Conservation (phyloP, 92 coral and sea anemone species). For the Montipora capitata region DNA sequence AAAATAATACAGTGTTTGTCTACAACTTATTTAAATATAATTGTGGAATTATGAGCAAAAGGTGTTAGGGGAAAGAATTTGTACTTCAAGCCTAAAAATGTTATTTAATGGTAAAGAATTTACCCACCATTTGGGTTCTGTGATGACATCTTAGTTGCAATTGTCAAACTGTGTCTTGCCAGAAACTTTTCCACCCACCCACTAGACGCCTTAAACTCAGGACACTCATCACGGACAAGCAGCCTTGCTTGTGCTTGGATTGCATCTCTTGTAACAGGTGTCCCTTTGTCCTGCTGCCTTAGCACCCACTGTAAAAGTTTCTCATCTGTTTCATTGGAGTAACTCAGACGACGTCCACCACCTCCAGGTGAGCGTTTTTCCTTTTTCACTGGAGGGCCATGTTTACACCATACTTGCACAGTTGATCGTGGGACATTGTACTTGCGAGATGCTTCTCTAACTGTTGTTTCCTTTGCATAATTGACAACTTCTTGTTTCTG, state of each 20-base stretch:
- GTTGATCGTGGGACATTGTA: conserved; percentile 90
- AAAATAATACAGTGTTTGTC: too few relatives aligned
- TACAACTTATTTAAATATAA: too few relatives aligned
- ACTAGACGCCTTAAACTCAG: conserved; percentile 99
- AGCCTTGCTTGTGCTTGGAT: conserved; percentile 92
- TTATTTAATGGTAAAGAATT: neutral
- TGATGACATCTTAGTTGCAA: conserved; percentile 92
- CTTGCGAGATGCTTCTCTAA: conserved; percentile 89
- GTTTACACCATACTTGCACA: conserved; percentile 94
- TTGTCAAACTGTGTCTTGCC: conserved; percentile 88
- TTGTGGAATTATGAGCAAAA: too few relatives aligned
- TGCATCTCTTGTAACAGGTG: conserved; percentile 96
- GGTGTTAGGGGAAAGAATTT: too few relatives aligned
- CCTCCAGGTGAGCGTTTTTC: conserved; percentile 89
- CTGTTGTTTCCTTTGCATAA: conserved; percentile 91
- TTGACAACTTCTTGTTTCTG: conserved; percentile 92
- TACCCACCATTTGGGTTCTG: conserved; percentile 84
- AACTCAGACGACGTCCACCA: conserved; percentile 95
- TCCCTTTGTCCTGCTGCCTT: conserved; percentile 91
- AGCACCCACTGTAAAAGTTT: conserved; percentile 96
- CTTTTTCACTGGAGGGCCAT: conserved; percentile 80
- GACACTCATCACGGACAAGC: conserved; percentile 94
- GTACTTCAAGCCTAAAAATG: too few relatives aligned
- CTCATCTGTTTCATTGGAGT: conserved; percentile 97
- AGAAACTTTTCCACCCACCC: conserved; percentile 99